These are phyloP conservation scores for Zosterops japonicus DNA, from an alignment of 2,113 vertebrate species.

Conservation along the genomic window DNA sequence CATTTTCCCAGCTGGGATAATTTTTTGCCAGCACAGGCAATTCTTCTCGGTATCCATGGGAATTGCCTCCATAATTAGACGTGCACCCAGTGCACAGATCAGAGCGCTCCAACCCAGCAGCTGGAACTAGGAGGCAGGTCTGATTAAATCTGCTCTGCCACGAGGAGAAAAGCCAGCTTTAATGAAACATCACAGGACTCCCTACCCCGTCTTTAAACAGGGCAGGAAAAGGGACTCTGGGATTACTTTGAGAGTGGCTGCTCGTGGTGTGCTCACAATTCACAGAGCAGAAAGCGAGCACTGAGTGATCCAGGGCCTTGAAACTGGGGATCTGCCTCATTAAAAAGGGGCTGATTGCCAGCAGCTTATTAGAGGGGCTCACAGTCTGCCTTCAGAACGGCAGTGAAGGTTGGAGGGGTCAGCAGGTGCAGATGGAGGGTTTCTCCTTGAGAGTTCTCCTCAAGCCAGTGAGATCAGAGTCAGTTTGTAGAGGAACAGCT, in stretches of 20 bases:
- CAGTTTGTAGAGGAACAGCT: neutral
- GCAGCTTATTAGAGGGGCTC: neutral
- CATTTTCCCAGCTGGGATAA: conserved; percentile 55
- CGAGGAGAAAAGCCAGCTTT: conserved; percentile 64
- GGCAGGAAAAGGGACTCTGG: neutral
- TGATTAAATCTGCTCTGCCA: conserved; percentile 68
- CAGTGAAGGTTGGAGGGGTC: neutral
- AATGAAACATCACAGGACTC: conserved; percentile 57
- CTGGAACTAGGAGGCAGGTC: conserved; percentile 68
- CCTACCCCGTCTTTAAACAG: conserved; percentile 26
- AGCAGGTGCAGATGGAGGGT: neutral
- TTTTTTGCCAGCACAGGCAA: conserved; percentile 53
- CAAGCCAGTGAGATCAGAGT: neutral
- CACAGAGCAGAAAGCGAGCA: neutral
- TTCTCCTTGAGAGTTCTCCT: neutral
- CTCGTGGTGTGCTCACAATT: neutral
- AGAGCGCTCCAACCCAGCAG: conserved; percentile 66
- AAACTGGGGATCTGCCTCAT: neutral
- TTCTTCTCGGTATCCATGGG: conserved; percentile 71
- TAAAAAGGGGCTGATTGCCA: neutral
- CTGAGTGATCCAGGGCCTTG: neutral
- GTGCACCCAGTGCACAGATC: conserved; percentile 68
- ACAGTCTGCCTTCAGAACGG: neutral
- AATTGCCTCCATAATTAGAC: conserved; percentile 73
- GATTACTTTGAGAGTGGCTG: neutral